These are phyloP conservation scores for Alouatta palliata DNA, from an alignment of 2,113 vertebrate species.

Conservation along the genomic window DNA sequence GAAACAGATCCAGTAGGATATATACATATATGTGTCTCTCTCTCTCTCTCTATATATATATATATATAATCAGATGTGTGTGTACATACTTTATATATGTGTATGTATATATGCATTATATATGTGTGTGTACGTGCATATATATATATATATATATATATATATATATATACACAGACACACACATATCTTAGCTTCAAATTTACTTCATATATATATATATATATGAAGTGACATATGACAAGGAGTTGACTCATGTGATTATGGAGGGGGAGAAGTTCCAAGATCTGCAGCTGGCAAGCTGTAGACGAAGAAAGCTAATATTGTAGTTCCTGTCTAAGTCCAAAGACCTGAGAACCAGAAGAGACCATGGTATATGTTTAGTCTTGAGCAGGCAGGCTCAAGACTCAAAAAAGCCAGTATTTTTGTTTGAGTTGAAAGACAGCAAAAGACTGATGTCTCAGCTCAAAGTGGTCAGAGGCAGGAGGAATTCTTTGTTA, in stretches of 20 bases:
- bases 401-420: neutral
- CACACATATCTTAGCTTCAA: too few species aligned
- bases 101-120: too few species aligned
- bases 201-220: too few species aligned
- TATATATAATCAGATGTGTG: neutral
- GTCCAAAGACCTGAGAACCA: neutral
- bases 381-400: neutral
- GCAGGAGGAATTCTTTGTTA: neutral
- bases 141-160: rapidly evolving
- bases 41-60: rapidly evolving
- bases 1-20: neutral
- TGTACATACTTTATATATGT: neutral
- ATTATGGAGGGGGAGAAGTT: neutral
- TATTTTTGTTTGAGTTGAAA: neutral
- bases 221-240: neutral
- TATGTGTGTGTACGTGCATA: neutral
- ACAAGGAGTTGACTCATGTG: neutral
- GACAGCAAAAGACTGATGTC: neutral
- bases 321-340: too few species aligned
- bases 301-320: neutral
- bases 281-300: neutral
- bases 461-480: neutral
- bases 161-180: too few species aligned
- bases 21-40: neutral
- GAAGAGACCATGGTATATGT: neutral